Conservation (phyloP, 2,113 vertebrate genomes). For the Trichechus manatus region DNA sequence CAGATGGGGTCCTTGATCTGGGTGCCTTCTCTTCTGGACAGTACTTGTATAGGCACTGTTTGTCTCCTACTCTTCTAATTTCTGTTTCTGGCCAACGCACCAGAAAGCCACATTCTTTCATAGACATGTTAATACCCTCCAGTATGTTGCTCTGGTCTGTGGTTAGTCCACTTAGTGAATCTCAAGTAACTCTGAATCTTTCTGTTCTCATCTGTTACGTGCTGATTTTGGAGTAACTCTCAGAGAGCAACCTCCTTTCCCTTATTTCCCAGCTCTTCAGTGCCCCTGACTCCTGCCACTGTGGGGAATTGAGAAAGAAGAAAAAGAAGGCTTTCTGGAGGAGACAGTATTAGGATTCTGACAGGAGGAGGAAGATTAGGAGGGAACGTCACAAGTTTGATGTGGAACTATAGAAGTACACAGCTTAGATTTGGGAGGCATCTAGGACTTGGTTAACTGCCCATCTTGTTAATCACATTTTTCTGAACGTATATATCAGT, state of each 20-base stretch:
- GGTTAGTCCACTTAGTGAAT: neutral
- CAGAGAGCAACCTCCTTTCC: neutral
- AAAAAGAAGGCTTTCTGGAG: neutral
- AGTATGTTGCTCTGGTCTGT: neutral
- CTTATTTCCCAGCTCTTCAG: neutral
- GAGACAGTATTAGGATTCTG: neutral
- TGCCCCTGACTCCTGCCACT: neutral
- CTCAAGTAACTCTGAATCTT: neutral
- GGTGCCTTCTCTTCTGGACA: neutral
- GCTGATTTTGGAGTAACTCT: neutral
- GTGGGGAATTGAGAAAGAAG: neutral
- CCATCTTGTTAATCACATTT: neutral
- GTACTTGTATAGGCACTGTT: neutral
- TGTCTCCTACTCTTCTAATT: neutral
- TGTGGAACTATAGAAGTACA: no score
- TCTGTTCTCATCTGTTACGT: neutral
- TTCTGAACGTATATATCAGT: neutral
- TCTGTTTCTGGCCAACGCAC: constrained; percentile 42
- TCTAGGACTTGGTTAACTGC: neutral
- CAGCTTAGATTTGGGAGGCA: neutral
- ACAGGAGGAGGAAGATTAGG: rapidly evolving
- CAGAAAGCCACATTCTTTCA: constrained; percentile 41
- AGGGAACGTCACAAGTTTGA: neutral
- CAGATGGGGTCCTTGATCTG: no score
- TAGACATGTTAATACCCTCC: neutral